Evolutionary conservation across 2,797 vertebrate genomes (phyloP), one percentile per base, ranked within the genome.

Genomic region (Callimico goeldii): DNA sequence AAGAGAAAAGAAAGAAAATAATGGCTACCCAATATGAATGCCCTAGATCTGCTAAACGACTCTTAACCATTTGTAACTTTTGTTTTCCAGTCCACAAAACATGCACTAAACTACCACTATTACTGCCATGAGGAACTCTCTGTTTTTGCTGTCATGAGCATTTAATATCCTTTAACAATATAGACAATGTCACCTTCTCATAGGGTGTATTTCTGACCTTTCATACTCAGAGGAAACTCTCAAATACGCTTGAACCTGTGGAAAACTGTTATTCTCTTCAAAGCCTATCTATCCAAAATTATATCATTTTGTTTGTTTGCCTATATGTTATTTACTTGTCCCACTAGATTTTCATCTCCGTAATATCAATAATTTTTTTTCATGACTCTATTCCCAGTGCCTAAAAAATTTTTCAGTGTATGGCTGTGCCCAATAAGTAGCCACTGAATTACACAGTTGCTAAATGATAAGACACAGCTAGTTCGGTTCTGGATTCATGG

Each of bases 21-120:
- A 39, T 11, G 9, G 15, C 5, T 48, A n/a, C 5, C 6, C 41
- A 58, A 2, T 5, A 70, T 33, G 9, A 28, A 52, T 22, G 15
- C 0, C 26, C 24, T 8, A 11, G 15, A 33, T 20, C 3, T 14
- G 5, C 0, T 0, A 7, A 91, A 81, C 13, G 11, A 46, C 28
- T 12, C 4, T 20, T 2, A 12, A 3, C 9, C 28, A 17, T 76
- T 5, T 11, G 22, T 28, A 57, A 13, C 8, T 19, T 84, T 58
- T 4, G 9, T 85, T 85, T 91, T 15, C 11, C 30, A n/a, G 10
- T 41, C 41, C 75, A 28, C 13, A 70, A 30, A 11, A 10, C 19
- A 50, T 5, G 19, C 17, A 20, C 36, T 33, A n/a, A 79, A 88
- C 12, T 22, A 26, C 14, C 28, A 15, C 17, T 33, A 22, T 33